Conservation (phyloP, 1,140 invertebrate genomes). For the Anagrus nilaparvatae region DNA sequence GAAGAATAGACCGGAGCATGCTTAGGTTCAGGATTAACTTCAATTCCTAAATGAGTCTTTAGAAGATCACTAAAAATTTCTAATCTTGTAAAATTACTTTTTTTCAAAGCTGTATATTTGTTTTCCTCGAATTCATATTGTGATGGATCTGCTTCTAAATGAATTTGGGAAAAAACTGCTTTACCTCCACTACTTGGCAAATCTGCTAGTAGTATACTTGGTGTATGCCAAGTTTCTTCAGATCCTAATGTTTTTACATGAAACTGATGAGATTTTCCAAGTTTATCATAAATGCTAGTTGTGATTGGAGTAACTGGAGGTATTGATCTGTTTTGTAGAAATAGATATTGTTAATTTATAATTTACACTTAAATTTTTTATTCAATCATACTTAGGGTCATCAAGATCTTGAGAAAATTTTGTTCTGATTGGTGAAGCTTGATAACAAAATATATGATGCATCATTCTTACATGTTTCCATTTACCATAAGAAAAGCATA, state of each 20-base stretch:
- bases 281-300: constrained; percentile 51
- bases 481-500: constrained; percentile 69
- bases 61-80: constrained; percentile 72
- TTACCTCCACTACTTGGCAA: constrained; percentile 50
- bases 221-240: constrained; percentile 77
- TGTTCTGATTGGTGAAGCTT: constrained; percentile 67
- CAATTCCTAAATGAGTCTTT: constrained; percentile 55
- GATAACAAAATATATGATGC: constrained; percentile 80
- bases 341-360: constrained; percentile 4
- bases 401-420: constrained; percentile 65
- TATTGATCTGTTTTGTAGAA: constrained; percentile 20
- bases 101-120: constrained; percentile 48
- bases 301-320: constrained; percentile 44
- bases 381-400: constrained; percentile 33
- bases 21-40: constrained; percentile 42
- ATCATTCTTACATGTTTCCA: constrained; percentile 76
- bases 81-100: constrained; percentile 54
- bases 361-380: background rate
- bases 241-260: constrained; percentile 65
- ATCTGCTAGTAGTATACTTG: constrained; percentile 63
- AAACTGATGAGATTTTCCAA: constrained; percentile 55
- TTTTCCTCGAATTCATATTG: constrained; percentile 50
- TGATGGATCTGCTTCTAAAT: constrained; percentile 47
- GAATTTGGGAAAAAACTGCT: constrained; percentile 69
- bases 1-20: constrained; percentile 43